phyloP scores from a whole-genome alignment of 2,888 invertebrate genomes.

The Watsonalla binaria region DNA sequence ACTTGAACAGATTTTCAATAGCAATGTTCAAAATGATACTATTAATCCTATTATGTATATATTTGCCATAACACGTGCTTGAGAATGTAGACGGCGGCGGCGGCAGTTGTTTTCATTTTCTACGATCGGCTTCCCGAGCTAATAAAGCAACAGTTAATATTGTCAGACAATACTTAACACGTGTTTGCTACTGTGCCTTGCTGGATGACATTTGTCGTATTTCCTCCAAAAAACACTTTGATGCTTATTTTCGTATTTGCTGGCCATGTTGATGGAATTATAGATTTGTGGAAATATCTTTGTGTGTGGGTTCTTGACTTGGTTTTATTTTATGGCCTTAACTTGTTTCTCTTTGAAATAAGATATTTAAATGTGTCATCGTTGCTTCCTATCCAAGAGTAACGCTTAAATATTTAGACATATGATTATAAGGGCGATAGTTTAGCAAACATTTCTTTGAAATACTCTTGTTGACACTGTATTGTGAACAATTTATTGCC shows the following conservation, averaged over 20 bases:
- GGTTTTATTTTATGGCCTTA: constrained; percentile 53
- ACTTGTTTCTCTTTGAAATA: constrained; percentile 63
- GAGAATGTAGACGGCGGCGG: constrained; percentile 45
- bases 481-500: too few relatives aligned
- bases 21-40: constrained; percentile 33
- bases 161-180: constrained; percentile 75
- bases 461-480: too few relatives aligned
- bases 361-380: constrained; percentile 73
- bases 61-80: constrained; percentile 47
- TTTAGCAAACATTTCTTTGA: constrained; percentile 20
- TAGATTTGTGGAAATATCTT: constrained; percentile 71
- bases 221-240: constrained; percentile 74
- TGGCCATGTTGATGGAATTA: constrained; percentile 68
- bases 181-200: constrained; percentile 67
- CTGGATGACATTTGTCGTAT: constrained; percentile 70
- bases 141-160: constrained; percentile 73
- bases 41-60: constrained; percentile 40
- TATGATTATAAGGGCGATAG: constrained; percentile 42
- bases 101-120: constrained; percentile 40
- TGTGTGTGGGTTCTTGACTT: constrained; percentile 61
- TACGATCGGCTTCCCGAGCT: constrained; percentile 52
- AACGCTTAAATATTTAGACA: constrained; percentile 53
- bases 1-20: constrained; percentile 8
- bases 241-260: constrained; percentile 76
- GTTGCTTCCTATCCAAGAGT: constrained; percentile 64